Base-by-base conservation (phyloP, 2,797 vertebrate species). In the Lacerta viridis region DNA sequence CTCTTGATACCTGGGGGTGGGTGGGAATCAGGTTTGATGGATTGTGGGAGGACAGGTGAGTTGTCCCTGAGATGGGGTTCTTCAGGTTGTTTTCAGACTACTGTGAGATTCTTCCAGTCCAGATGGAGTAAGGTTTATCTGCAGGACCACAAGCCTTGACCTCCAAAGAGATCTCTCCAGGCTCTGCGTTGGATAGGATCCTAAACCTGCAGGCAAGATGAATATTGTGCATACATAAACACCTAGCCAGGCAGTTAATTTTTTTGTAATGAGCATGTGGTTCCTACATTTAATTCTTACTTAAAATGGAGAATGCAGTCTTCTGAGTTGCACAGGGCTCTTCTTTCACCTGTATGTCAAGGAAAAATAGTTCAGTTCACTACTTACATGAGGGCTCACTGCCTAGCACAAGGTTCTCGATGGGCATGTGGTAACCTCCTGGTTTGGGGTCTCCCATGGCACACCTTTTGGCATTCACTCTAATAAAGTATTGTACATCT, bases 381-480 rank as follows among this genome's bases (percentile, higher is more conserved):
- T 43, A 25, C 9, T 66, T n/a, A n/a, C 50, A 39, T 15, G n/a
- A 66, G 4, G 66, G n/a, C 46, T 80, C 33, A n/a, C 13, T 55
- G 27, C 4, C 39, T 41, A 7, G 17, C 23, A 10, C 18, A 46
- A 33, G 39, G 9, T 6, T 80, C 13, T n/a, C 27, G 11, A 27
- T 46, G 41, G 9, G 4, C 13, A 5, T 9, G 3, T 7, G 9
- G 29, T 17, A 27, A 3, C 50, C 6, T 46, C 20, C 41, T 29
- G 27, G 5, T 18, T 39, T 8, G 27, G n/a, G 64, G 23, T 91
- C 71, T 0, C 84, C 85, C 85, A 80, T 93, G 78, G 85, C 80
- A 29, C 18, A 41, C 41, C 13, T 61, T 3, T 80, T 77, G 88
- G 74, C 6, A 46, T 23, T 25, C 11, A 27, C 9, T 50, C 18